Percentiles rank a stretch among this genome's conserved stretches.
Evolutionary conservation across 2,888 invertebrate species (phyloP).

Genomic region (Troilus luridus): DNA sequence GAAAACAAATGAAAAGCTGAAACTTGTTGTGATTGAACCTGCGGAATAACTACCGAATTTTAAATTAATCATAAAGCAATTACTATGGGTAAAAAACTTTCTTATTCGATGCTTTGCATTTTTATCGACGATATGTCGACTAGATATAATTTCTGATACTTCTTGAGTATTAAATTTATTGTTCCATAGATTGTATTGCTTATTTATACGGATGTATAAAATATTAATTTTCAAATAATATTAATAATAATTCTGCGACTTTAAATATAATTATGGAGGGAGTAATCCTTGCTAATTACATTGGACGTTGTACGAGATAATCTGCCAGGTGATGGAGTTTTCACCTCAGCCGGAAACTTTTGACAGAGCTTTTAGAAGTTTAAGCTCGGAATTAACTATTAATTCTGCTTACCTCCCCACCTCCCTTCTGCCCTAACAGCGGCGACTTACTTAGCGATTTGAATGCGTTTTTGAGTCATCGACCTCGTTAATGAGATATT

Average conservation of each 20-base stretch:
- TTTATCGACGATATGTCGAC: too few species aligned
- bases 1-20: too few species aligned
- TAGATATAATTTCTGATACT: too few species aligned
- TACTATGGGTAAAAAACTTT: too few species aligned
- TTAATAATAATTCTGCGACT: neutral
- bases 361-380: conserved; percentile 30
- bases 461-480: neutral
- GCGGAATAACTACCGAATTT: too few species aligned
- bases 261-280: neutral
- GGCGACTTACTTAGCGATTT: neutral
- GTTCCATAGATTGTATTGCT: neutral
- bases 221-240: neutral
- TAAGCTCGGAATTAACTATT: conserved; percentile 14
- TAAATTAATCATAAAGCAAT: too few species aligned
- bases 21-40: too few species aligned
- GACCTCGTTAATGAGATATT: neutral
- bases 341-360: conserved; percentile 15
- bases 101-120: too few species aligned
- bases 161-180: too few species aligned
- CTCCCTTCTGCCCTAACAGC: neutral
- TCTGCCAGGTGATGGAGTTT: conserved; percentile 22
- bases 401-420: neutral
- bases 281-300: neutral
- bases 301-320: neutral
- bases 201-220: too few species aligned